Evolutionary conservation across 2,888 invertebrate species (phyloP).

Genomic region (Epirrita christyi): DNA sequence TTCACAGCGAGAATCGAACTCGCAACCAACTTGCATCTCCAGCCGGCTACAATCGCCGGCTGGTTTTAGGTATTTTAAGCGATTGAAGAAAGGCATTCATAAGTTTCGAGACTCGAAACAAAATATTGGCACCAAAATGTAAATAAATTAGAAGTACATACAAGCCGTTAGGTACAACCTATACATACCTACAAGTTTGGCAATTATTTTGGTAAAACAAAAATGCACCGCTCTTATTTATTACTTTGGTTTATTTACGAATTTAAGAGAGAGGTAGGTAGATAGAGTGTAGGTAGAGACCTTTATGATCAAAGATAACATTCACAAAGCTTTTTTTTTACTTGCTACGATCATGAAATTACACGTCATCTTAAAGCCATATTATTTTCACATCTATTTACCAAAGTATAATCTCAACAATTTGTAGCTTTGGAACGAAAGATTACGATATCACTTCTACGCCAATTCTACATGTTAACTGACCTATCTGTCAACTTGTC

Average conservation of each 20-base stretch:
- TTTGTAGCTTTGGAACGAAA: not conserved
- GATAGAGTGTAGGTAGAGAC: no score
- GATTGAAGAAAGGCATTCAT: not conserved
- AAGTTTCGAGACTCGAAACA: not conserved
- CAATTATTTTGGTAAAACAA: conserved; percentile 25
- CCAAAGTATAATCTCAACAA: not conserved
- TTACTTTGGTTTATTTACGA: conserved; percentile 19
- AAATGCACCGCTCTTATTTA: conserved; percentile 26
- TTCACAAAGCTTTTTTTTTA: no score
- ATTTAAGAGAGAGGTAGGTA: no score
- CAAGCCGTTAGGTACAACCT: conserved; percentile 25
- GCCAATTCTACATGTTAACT: no score
- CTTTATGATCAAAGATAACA: no score
- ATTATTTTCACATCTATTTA: no score
- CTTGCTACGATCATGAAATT: no score
- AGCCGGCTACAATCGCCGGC: no score
- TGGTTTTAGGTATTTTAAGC: not conserved
- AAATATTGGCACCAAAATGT: conserved; percentile 21
- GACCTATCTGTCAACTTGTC: conserved; percentile 35
- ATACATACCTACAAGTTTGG: conserved; percentile 25
- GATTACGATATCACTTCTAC: no score
- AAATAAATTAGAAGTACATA: conserved; percentile 24
- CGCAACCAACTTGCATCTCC: no score
- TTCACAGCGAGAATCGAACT: no score
- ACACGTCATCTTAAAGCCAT: no score